Percentiles rank a stretch among this genome's conserved stretches.
phyloP scores from a whole-genome alignment of 2,113 vertebrate species.

The Sprattus sprattus region DNA sequence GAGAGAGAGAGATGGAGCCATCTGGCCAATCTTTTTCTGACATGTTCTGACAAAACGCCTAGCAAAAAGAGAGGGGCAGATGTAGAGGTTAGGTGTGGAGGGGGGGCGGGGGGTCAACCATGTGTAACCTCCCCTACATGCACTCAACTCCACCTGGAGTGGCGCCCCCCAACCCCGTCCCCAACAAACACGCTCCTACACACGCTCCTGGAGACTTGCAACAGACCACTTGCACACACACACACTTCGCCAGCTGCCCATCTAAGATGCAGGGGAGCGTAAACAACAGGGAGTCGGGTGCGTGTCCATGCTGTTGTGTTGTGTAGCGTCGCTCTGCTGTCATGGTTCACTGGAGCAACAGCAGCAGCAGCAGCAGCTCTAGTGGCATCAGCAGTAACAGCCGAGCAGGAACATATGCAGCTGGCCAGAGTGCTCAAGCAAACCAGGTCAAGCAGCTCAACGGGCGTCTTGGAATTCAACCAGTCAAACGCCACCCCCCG shows the following conservation, averaged over 20 bases:
- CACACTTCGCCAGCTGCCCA: constrained; percentile 21
- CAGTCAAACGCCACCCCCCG: background rate
- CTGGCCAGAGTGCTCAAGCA: constrained; percentile 39
- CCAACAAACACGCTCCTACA: background rate
- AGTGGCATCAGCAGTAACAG: background rate
- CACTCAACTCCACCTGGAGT: background rate
- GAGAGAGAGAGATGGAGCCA: background rate
- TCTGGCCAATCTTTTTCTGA: background rate
- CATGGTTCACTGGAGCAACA: constrained; percentile 38
- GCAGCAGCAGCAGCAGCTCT: background rate
- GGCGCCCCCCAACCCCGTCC: background rate
- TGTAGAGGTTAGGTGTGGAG: background rate
- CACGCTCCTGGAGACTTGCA: too few species aligned
- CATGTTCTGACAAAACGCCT: background rate
- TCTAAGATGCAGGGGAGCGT: constrained; percentile 15
- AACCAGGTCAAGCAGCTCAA: constrained; percentile 43
- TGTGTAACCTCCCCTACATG: background rate
- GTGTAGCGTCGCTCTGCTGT: constrained; percentile 40
- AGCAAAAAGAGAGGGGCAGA: background rate
- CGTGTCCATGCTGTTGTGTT: constrained; percentile 45
- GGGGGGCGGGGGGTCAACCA: background rate
- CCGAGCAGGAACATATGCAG: constrained; percentile 43
- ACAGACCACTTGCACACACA: background rate
- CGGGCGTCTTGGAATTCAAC: constrained; percentile 14
- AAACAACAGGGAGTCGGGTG: constrained; percentile 16